Evolutionary conservation across 1,140 invertebrate genomes (phyloP), one percentile per base, ranked within the genome.

Genomic region (Polypedilum vanderplanki): DNA sequence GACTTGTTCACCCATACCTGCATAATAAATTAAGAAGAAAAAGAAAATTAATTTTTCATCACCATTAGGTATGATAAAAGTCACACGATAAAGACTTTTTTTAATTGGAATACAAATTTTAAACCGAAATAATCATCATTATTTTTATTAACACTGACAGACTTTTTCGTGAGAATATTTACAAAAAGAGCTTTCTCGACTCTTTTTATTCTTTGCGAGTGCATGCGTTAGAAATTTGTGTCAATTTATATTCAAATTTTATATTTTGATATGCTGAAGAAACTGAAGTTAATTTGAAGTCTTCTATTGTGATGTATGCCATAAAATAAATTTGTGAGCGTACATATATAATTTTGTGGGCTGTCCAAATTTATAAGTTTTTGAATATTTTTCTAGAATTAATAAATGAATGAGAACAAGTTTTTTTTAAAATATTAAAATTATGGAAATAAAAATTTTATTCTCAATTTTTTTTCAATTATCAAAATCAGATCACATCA

Each of bases 221-320:
- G 46, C 46, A n/a, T n/a, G 46, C 46, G n/a, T 33, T 57, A 57
- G 46, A 57, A 33, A 57, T 57, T 57, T 57, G 15, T 57, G 46
- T 57, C 46, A 57, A 57, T 57, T 57, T 57, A 57, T 57, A 57
- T 57, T 57, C 46, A 57, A 57, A 57, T 57, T 57, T 57, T 57
- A 4, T 57, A n/a, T 57, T 57, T 33, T 57, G 12, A 57, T 57
- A 57, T 57, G 46, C 4, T 12, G n/a, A n/a, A 57, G 46, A 57
- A 57, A 57, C 12, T 57, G 46, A 57, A 57, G n/a, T 12, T 57
- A 57, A 57, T 12, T 57, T 57, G 46, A 15, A 57, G 3, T 46
- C 41, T 57, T 57, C 46, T 57, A 57, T 57, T 57, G 12, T 57
- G 10, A 57, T 57, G 46, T 15, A 57, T n/a, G 24, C 24, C 24